These are phyloP conservation scores for Cephus pygmeus DNA, from an alignment of 2,888 invertebrate genomes.

Conservation along the genomic window DNA sequence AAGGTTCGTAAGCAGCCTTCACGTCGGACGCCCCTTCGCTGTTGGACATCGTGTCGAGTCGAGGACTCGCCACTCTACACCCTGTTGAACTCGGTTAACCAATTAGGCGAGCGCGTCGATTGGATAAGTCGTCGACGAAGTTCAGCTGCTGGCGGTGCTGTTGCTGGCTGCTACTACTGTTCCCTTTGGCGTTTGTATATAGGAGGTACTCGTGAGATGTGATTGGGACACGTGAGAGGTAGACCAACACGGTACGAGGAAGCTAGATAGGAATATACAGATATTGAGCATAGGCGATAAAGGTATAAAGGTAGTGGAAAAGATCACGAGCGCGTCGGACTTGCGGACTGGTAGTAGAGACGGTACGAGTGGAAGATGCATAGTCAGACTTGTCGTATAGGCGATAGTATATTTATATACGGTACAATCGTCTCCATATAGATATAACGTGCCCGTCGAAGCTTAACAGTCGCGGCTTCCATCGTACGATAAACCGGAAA, in stretches of 20 bases:
- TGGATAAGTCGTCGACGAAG: slow-evolving; percentile 23
- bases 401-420: not conserved
- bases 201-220: slow-evolving; percentile 13
- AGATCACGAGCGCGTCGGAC: not conserved
- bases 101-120: slow-evolving; percentile 34
- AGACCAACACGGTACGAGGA: not conserved
- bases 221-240: slow-evolving; percentile 23
- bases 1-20: not conserved
- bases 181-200: not conserved
- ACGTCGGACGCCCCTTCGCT: not conserved
- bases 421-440: not conserved
- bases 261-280: slow-evolving; percentile 8
- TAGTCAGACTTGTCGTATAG: not conserved
- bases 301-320: slow-evolving; percentile 23
- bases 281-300: slow-evolving; percentile 18
- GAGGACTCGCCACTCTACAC: slow-evolving; percentile 8
- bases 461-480: not conserved
- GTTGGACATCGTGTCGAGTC: not conserved
- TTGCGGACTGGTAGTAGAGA: not conserved
- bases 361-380: not conserved
- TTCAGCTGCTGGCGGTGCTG: not conserved
- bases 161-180: not conserved
- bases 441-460: not conserved
- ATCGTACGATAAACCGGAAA: slow-evolving; percentile 16
- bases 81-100: slow-evolving; percentile 29